Evolutionary conservation across 2,797 vertebrate species (phyloP).

Genomic region (Sebastes baramenuke): DNA sequence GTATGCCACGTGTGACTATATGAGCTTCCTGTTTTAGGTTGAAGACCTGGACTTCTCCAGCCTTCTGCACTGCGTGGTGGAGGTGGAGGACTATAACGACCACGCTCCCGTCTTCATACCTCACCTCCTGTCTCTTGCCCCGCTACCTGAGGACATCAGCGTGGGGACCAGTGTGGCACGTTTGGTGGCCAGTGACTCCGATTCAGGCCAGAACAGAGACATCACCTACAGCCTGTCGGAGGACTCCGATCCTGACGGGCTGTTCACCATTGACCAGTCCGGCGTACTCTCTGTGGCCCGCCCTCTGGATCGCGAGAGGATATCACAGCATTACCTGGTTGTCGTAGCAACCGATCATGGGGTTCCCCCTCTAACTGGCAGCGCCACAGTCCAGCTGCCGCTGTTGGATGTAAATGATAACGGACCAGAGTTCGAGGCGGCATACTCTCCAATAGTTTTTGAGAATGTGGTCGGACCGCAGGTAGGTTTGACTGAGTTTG

Average conservation of each 20-base stretch:
- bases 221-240: constrained; percentile 84
- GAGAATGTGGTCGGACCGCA: constrained; percentile 85
- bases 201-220: constrained; percentile 87
- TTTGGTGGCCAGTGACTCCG: constrained; percentile 87
- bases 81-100: constrained; percentile 91
- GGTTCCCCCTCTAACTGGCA: constrained; percentile 83
- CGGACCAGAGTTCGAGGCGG: constrained; percentile 86
- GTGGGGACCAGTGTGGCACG: constrained; percentile 85
- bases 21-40: constrained; percentile 68
- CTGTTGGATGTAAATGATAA: constrained; percentile 92
- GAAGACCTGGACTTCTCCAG: constrained; percentile 90
- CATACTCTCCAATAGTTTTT: constrained; percentile 87
- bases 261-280: constrained; percentile 85
- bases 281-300: constrained; percentile 84
- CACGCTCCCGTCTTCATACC: constrained; percentile 89
- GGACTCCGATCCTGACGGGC: constrained; percentile 83
- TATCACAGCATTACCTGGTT: constrained; percentile 82
- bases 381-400: constrained; percentile 84
- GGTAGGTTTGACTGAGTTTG: constrained; percentile 58
- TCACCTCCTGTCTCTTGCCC: constrained; percentile 81
- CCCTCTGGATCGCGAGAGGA: constrained; percentile 85
- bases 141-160: constrained; percentile 84
- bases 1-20: background rate
- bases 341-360: constrained; percentile 89
- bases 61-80: constrained; percentile 84